Base-by-base conservation (phyloP, 2,888 invertebrate species). In the Halocaridina rubra region DNA sequence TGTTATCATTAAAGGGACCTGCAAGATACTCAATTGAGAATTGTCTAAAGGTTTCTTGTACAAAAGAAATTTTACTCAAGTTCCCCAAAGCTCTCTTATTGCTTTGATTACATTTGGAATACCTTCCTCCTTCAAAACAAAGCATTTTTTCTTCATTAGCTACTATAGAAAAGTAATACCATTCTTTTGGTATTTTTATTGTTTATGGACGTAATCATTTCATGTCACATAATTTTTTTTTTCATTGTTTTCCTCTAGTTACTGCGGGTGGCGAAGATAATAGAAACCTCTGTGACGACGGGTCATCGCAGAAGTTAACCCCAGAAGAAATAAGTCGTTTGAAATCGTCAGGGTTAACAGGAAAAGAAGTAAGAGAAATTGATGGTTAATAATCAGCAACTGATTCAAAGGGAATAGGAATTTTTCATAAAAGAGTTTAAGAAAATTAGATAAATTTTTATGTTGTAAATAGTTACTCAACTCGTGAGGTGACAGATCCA, bases 231-330 rank as follows among this genome's bases (percentile, higher is more conserved):
- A n/a, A n/a, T n/a, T n/a, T n/a, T n/a, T n/a, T n/a, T n/a, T n/a
- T n/a, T n/a, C n/a, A n/a, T n/a, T n/a, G n/a, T 64, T 24, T 33
- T 1, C 39, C 30, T 16, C 4, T 57, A 86, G 86, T 75, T 10
- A 78, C 46, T 13, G 82, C 82, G 39, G 80, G 88, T n/a, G 88
- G 85, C 0, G 78, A 88, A 76, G 92, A 92, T 89, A 92, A 92
- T 89, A 88, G 92, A 57, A 89, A 91, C 84, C 89, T 92, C 32
- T 88, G 89, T n/a, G 92, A 91, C 86, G 89, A 90, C 24, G 90
- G 90, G 33, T 89, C 89, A 74, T 92, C 92, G 76, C 92, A 92
- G 89, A 91, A 91, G 87, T 88, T 92, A 61, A 90, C 90, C 7
- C 89, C 90, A 69, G 91, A 91, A 33, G 91, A 92, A 71, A 92